Evolutionary conservation across 2,888 invertebrate species (phyloP).

Genomic region (Amphipyra tragopoginis): DNA sequence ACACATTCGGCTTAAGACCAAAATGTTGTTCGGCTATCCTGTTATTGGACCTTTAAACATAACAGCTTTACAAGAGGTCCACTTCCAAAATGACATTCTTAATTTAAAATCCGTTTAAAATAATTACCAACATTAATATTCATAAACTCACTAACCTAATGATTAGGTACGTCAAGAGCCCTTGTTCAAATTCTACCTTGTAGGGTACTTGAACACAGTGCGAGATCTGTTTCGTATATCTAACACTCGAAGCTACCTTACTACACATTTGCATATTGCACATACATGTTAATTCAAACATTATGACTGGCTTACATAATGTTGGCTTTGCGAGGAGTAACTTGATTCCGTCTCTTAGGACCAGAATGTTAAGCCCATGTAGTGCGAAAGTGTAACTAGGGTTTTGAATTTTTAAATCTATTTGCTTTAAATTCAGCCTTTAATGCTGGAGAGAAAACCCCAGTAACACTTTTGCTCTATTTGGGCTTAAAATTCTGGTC

Average conservation of each 20-base stretch:
- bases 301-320: slow-evolving; percentile 24
- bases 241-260: slow-evolving; percentile 37
- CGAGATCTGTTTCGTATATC: slow-evolving; percentile 39
- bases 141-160: slow-evolving; percentile 31
- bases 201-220: slow-evolving; percentile 44
- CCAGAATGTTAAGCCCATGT: too few species aligned
- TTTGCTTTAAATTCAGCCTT: too few species aligned
- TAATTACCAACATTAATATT: slow-evolving; percentile 34
- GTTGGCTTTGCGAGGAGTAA: not conserved
- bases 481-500: too few species aligned
- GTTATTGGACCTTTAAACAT: not conserved
- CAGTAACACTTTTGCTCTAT: too few species aligned
- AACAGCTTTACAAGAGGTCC: not conserved
- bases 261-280: slow-evolving; percentile 48
- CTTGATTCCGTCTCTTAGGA: not conserved
- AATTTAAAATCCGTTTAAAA: slow-evolving; percentile 14
- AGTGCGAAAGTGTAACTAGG: too few species aligned
- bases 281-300: slow-evolving; percentile 42
- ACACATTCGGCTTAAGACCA: too few species aligned
- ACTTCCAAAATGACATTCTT: slow-evolving; percentile 30
- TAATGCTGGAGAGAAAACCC: too few species aligned
- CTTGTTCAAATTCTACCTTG: slow-evolving; percentile 26
- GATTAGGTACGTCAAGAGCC: slow-evolving; percentile 41
- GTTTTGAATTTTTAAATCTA: too few species aligned
- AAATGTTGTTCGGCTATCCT: too few species aligned